Evolutionary conservation across 2,113 vertebrate genomes (phyloP).

Genomic region (Choloepus hoffmanni): DNA sequence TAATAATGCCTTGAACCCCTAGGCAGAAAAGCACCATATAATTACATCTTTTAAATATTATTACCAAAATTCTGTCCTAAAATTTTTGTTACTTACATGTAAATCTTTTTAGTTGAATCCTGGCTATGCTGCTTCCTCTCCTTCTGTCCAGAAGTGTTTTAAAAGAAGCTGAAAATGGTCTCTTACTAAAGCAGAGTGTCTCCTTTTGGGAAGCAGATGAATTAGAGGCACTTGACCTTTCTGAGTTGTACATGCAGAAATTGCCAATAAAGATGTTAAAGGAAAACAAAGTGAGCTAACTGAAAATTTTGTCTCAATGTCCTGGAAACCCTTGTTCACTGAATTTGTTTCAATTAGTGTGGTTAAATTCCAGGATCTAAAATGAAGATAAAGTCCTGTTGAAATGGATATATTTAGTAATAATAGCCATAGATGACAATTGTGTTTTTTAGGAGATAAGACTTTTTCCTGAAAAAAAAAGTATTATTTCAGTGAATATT

Average conservation of each 20-base stretch:
- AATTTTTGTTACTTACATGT: constrained; percentile 71
- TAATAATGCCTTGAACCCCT: constrained; percentile 75
- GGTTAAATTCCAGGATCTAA: constrained; percentile 43
- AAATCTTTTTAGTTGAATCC: constrained; percentile 65
- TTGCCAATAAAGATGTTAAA: constrained; percentile 60
- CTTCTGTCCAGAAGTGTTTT: constrained; percentile 50
- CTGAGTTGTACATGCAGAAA: constrained; percentile 60
- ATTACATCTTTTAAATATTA: constrained; percentile 77
- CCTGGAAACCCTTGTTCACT: constrained; percentile 10
- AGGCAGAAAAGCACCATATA: constrained; percentile 74
- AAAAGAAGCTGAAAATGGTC: constrained; percentile 64
- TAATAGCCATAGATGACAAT: neutral
- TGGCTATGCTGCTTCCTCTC: neutral
- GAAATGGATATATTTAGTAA: constrained; percentile 32
- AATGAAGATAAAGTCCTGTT: constrained; percentile 39
- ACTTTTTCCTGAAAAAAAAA: constrained; percentile 14
- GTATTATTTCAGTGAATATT: constrained; percentile 51
- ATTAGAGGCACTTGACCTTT: constrained; percentile 76
- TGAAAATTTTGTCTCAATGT: constrained; percentile 18
- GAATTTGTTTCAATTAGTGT: constrained; percentile 36
- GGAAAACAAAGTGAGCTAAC: constrained; percentile 31
- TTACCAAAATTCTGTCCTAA: constrained; percentile 64
- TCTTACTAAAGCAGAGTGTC: constrained; percentile 6
- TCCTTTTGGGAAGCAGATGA: constrained; percentile 56
- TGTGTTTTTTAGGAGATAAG: constrained; percentile 24